Evolutionary conservation across 1,140 invertebrate species (phyloP), one percentile per base, ranked within the genome.

Genomic region (Harlomillsia oculata): DNA sequence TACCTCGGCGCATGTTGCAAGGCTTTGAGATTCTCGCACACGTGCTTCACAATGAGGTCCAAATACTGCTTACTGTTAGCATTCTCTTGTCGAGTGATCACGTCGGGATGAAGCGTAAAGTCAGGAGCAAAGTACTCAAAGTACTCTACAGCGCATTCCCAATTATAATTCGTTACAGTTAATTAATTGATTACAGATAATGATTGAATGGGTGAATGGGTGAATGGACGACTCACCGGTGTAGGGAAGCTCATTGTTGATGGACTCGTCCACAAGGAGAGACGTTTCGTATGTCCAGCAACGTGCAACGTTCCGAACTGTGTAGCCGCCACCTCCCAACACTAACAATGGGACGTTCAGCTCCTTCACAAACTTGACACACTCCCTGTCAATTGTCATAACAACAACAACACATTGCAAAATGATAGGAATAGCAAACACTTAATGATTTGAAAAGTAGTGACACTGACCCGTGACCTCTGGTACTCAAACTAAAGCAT

Each of bases 271-370:
- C 0, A 94, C 80, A 0, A 97, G 73, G 2, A 99, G 74, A 0
- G 93, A 95, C 0, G 97, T 99, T 74, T 99, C 97, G 66, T 97
- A 96, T 0, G 96, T 96, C 97, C 97, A 99, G 71, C 94, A 98
- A 39, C 97, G 76, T 0, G 96, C 95, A 1, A 99, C 97, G 71
- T 99, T 99, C 48, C 93, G 77, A 5, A 99, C 75, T 0, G 95
- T 99, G 69, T 99, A 99, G 58, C 94, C 94, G 23, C 94, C 93
- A 2, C 92, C 97, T 5, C 97, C 97, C 0, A 99, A 82, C 0
- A 97, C 87, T 20, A 99, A 72, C 1, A 96, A 78, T 0, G 97
- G 97, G 13, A 99, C 79, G 70, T 94, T 93, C 1, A 97, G 76
- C 59, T 85, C 87, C 71, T 93, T 89, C 8, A 99, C 92, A 71